Percentiles rank a stretch among this genome's conserved stretches.
phyloP scores from a whole-genome alignment of 1,140 invertebrate genomes.

The Zaprionus taronus region DNA sequence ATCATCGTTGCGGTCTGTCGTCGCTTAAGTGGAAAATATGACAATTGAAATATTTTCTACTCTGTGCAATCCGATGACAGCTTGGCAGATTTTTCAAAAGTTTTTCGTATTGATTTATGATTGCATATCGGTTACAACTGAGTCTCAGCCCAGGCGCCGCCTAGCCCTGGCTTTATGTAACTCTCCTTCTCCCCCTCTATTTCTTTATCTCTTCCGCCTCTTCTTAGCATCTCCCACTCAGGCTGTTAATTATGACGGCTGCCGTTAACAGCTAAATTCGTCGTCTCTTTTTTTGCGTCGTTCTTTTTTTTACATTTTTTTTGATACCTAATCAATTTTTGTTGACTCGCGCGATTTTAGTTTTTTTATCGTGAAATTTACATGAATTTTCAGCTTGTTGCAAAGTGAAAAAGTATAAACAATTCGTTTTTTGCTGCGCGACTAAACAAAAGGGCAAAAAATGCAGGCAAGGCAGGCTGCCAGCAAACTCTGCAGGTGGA shows the following conservation, averaged over 20 bases:
- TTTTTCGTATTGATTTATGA: slow-evolving; percentile 30
- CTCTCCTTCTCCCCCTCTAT: not conserved
- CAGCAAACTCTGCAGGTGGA: slow-evolving; percentile 18
- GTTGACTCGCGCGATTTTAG: slow-evolving; percentile 58
- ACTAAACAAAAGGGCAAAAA: slow-evolving; percentile 18
- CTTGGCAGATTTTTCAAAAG: slow-evolving; percentile 27
- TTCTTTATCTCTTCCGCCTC: slow-evolving; percentile 3
- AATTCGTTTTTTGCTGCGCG: slow-evolving; percentile 55
- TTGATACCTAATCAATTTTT: slow-evolving; percentile 25
- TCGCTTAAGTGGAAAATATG: slow-evolving; percentile 40
- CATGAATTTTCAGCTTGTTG: slow-evolving; percentile 80
- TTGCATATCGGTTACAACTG: slow-evolving; percentile 43
- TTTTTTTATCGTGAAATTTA: slow-evolving; percentile 77
- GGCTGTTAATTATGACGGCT: slow-evolving; percentile 25
- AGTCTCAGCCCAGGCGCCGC: slow-evolving; percentile 1
- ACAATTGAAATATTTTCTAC: slow-evolving; percentile 34
- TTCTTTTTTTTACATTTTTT: slow-evolving; percentile 23
- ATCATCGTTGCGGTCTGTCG: slow-evolving; percentile 1
- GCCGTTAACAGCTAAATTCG: slow-evolving; percentile 40
- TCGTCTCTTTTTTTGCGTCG: slow-evolving; percentile 19
- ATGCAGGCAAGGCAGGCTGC: slow-evolving; percentile 6
- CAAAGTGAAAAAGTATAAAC: slow-evolving; percentile 60
- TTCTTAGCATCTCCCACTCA: not conserved
- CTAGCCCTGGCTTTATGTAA: slow-evolving; percentile 21
- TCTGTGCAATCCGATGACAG: slow-evolving; percentile 41